Evolutionary conservation across 2,888 invertebrate genomes (phyloP).

Genomic region (Aleiodes alternator): DNA sequence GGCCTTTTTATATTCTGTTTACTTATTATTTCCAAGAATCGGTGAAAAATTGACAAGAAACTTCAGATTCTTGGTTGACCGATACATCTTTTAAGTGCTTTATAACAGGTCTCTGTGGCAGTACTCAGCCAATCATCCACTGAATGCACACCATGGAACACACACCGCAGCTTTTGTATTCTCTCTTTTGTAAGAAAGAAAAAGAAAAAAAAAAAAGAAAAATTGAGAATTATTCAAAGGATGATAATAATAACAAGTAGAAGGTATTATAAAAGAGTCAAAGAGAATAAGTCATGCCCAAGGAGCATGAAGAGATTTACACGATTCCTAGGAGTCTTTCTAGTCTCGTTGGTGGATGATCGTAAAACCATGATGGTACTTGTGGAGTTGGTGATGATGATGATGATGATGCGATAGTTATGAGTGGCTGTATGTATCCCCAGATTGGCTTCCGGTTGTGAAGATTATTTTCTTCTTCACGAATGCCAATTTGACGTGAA

Average conservation of each 20-base stretch:
- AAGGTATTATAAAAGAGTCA: constrained; percentile 11
- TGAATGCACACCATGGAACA: no score
- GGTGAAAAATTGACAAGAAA: no score
- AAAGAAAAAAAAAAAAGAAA: no score
- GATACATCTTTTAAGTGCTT: no score
- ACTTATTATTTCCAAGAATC: no score
- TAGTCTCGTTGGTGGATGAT: constrained; percentile 17
- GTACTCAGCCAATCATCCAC: no score
- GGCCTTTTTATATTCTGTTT: no score
- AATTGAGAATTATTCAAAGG: background rate
- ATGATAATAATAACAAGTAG: constrained; percentile 15
- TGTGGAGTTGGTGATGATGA: constrained; percentile 51
- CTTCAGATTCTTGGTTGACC: no score
- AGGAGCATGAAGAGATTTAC: constrained; percentile 48
- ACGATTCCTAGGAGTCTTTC: constrained; percentile 23
- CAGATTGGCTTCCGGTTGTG: constrained; percentile 8
- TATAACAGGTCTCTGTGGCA: no score
- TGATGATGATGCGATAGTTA: constrained; percentile 50
- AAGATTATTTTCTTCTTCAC: background rate
- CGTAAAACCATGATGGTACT: constrained; percentile 56
- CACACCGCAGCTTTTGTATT: no score
- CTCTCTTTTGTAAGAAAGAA: no score
- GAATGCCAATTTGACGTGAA: no score
- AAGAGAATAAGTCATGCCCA: constrained; percentile 53
- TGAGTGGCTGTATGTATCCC: constrained; percentile 36